Evolutionary conservation across 2,113 vertebrate genomes (phyloP), one percentile per base, ranked within the genome.

Genomic region (Phaetusa simplex): DNA sequence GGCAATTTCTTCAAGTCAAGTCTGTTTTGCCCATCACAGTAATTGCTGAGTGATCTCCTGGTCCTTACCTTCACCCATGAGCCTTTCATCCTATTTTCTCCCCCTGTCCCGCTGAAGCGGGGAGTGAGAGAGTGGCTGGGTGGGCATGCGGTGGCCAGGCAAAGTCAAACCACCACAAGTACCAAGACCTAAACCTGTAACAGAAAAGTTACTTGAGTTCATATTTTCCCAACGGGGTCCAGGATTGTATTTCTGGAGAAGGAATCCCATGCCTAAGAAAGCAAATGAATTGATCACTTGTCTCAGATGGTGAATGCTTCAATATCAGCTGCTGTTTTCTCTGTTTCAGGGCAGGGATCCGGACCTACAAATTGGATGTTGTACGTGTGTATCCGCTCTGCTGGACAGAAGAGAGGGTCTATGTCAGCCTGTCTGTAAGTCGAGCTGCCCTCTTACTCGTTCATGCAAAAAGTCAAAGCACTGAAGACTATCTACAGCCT

Each of bases 241-340:
- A 49, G 59, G 14, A 42, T 6, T 38, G n/a, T 64, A 21, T 58
- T 91, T 87, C 47, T 72, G 61, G 22, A 77, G 49, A 66, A 49
- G 50, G 9, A 87, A 84, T n/a, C 8, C 8, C 36, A 21, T 12
- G 67, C 29, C 26, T 36, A 47, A 72, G 36, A 79, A 52, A 10
- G 2, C n/a, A 67, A 72, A 76, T 0, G 1, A n/a, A 11, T 16
- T 40, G 29, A 47, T 71, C 11, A 8, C n/a, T 77, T 4, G 0
- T 71, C 55, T 84, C 82, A 58, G 38, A 45, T 11, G 7, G 50
- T 26, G 74, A 79, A 49, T 29, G 4, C 21, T 71, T 62, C 38
- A 70, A 1, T 36, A 53, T 27, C 53, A 80, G 24, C 45, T 74
- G 27, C 32, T 27, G 4, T 10, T 58, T 86, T 43, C 21, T 49